Percentiles rank a stretch among this genome's conserved stretches.
These are phyloP conservation scores for Hemichromis elongatus DNA, from an alignment of 2,113 vertebrate genomes.

Conservation along the genomic window DNA sequence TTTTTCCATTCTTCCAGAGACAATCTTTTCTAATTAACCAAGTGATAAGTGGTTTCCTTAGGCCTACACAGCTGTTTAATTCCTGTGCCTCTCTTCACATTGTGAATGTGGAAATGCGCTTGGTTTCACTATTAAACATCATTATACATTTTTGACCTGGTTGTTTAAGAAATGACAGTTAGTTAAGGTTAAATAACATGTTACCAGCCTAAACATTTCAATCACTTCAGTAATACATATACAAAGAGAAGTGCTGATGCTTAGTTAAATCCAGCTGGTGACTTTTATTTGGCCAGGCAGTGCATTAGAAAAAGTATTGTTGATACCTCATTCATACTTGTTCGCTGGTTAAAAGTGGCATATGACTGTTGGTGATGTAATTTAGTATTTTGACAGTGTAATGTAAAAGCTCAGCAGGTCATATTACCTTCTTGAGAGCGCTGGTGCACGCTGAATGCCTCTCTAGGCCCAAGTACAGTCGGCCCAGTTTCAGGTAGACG, in stretches of 20 bases:
- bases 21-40: background rate
- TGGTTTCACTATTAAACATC: background rate
- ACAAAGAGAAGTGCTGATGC: background rate
- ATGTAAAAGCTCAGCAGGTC: background rate
- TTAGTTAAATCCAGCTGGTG: background rate
- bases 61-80: background rate
- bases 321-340: background rate
- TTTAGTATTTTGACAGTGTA: background rate
- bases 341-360: background rate
- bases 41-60: background rate
- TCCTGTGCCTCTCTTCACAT: background rate
- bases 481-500: slow-evolving; percentile 91
- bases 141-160: accelerated
- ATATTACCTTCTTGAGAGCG: slow-evolving; percentile 82
- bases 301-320: background rate
- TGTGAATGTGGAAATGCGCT: background rate
- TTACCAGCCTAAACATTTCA: background rate
- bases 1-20: background rate
- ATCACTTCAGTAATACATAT: background rate
- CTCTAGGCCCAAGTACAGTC: slow-evolving; percentile 81
- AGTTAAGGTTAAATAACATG: background rate
- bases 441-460: slow-evolving; percentile 69
- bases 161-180: background rate
- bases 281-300: background rate
- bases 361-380: background rate